Base-by-base conservation (phyloP, 2,888 invertebrate species). In the Agelastica alni region DNA sequence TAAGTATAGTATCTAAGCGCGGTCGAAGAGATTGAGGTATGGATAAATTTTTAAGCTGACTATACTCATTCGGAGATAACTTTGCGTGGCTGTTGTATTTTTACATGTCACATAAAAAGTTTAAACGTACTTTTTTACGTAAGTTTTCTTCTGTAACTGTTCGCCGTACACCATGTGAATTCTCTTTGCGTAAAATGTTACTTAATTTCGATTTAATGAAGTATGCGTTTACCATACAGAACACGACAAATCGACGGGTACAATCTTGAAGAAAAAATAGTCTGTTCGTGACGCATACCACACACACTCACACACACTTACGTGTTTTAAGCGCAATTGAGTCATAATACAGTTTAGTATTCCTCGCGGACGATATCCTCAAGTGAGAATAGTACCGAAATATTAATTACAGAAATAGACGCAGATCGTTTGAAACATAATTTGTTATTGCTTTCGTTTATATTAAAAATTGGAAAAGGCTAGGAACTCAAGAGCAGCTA, bases 291-390 rank as follows among this genome's bases (percentile, higher is more conserved):
- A 41, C 39, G 39, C 39, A 41, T 41, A 41, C 39, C 22, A 41
- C 39, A 37, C 20, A 37, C 37, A 5, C 37, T n/a, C 37, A 37
- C n/a, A 37, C 37, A 37, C 22, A 22, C 12, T 20, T 22, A n/a
- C 5, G 20, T 22, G 39, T 22, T 22, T 10, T 41, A 22, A 22
- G 13, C 39, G 12, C 9, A 16, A 28, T 14, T 42, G 42, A 42
- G 42, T 42, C 42, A 42, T 20, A 16, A 42, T 12, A 9, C 12
- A 10, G n/a, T 7, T 42, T 42, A 28, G 26, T 20, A 42, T 42
- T 42, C 42, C 28, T 28, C 28, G 28, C 7, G 26, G 26, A 42
- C 26, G 42, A 42, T 42, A 42, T 42, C 42, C 42, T 42, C 41
- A 13, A 20, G n/a, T 16, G 14, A n/a, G n/a, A 16, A 26, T 42